Conservation (phyloP, 2,113 vertebrate species). For the Macrotis lagotis region DNA sequence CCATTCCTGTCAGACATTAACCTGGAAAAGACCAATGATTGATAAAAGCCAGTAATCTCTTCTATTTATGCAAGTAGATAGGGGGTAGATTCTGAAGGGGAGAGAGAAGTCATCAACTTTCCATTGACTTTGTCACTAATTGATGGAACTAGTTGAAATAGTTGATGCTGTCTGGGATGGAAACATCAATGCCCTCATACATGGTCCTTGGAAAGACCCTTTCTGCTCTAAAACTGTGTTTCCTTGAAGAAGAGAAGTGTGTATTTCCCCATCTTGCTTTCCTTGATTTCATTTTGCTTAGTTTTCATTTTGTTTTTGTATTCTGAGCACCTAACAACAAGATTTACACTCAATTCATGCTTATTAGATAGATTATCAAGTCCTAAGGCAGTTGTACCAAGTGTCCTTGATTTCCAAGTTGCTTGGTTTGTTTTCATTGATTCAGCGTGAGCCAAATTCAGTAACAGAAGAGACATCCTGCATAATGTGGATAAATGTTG, state of each 20-base stretch:
- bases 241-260: background rate
- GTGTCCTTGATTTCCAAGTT: constrained; percentile 11
- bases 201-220: constrained; percentile 1
- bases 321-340: background rate
- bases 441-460: constrained; percentile 25
- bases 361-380: background rate
- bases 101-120: constrained; percentile 30
- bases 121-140: background rate
- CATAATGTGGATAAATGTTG: constrained; percentile 5
- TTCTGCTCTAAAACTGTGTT: background rate
- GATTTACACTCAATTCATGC: background rate
- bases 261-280: background rate
- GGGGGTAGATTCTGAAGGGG: background rate
- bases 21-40: background rate
- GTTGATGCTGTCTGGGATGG: background rate
- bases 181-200: background rate
- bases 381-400: background rate
- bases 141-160: background rate
- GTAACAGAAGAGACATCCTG: constrained; percentile 42
- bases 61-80: background rate
- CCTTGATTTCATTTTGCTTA: background rate
- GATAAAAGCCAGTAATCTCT: constrained; percentile 13
- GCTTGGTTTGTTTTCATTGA: constrained; percentile 44
- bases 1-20: background rate
- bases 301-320: background rate